phyloP scores from a whole-genome alignment of 2,113 vertebrate genomes.

The Ciconia stormi region DNA sequence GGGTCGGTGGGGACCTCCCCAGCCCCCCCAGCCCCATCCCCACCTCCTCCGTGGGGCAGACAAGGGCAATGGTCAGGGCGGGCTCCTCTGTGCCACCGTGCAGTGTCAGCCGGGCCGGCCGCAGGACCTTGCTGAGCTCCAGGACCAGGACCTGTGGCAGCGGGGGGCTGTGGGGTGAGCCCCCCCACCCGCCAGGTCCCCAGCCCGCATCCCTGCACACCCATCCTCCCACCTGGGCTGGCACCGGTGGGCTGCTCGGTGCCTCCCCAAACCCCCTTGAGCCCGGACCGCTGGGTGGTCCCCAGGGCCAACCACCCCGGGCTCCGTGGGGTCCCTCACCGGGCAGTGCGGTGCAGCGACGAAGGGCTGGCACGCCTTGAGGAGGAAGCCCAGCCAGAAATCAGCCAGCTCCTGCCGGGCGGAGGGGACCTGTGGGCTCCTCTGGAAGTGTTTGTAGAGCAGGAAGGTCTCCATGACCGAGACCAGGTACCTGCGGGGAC shows the following conservation, averaged over 20 bases:
- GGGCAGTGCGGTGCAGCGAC: slow-evolving; percentile 67
- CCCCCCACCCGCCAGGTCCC: neutral
- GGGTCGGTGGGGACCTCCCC: neutral
- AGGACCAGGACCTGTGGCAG: slow-evolving; percentile 82
- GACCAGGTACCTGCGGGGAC: slow-evolving; percentile 80
- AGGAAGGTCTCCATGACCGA: slow-evolving; percentile 91
- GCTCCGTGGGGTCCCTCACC: slow-evolving; percentile 65
- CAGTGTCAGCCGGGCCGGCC: slow-evolving; percentile 77
- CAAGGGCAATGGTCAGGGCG: slow-evolving; percentile 77
- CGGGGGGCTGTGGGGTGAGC: fast-evolving
- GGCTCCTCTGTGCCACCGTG: slow-evolving; percentile 66
- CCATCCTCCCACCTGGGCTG: neutral
- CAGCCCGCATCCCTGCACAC: neutral
- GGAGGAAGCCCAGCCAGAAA: slow-evolving; percentile 88
- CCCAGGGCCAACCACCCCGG: neutral
- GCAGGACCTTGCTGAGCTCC: slow-evolving; percentile 83
- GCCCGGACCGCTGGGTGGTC: fast-evolving
- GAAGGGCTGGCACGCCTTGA: slow-evolving; percentile 81
- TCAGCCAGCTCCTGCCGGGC: slow-evolving; percentile 75
- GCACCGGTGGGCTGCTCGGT: neutral
- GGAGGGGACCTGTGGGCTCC: slow-evolving; percentile 53
- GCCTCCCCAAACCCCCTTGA: neutral
- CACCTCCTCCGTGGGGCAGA: slow-evolving; percentile 77
- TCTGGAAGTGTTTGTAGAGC: slow-evolving; percentile 84
- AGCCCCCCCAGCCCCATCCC: neutral